Base-by-base conservation (phyloP, 2,113 vertebrate genomes). In the Neolamprologus sp. region DNA sequence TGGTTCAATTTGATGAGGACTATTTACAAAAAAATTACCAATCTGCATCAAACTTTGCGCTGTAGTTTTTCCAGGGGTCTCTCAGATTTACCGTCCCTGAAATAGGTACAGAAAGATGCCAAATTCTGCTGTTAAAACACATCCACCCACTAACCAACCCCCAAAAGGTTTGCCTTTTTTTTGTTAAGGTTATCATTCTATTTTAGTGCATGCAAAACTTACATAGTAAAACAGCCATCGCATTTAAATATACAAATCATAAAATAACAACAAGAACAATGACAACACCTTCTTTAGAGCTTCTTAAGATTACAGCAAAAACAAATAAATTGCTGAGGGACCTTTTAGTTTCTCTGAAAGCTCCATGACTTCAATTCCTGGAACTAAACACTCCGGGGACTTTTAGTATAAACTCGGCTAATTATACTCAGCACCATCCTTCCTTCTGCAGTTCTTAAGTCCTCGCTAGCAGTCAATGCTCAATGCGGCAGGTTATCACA, bases 41-140 rank as follows among this genome's bases (percentile, higher is more conserved):
- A 9, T 60, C 14, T 40, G 63, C 65, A 71, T 42, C 65, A 71
- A 71, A 37, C n/a, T 37, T 42, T 23, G n/a, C 3, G 12, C 65
- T 42, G 65, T 23, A 14, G 7, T 40, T 68, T 68, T 68, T 37
- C 33, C 19, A 37, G 7, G 19, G 19, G n/a, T 14, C n/a, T 71
- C 65, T 42, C 35, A 42, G 35, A 42, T 23, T 71, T 14, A 71
- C 1, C 4, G 0, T 14, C n/a, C 35, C 35, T 1, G 0, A 35
- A 23, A 19, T 42, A 40, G n/a, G 63, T 23, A 40, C 35, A 40
- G 35, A 71, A 71, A 71, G 35, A 71, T 40, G 35, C 7, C 19
- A 65, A 21, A n/a, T 65, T 65, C 33, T 71, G 35, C 63, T 40
- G 7, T 71, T 40, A 40, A 40, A 71, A 71, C 35, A 71, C 65